Base-by-base conservation (phyloP, 2,113 vertebrate species). In the Scopus umbretta region DNA sequence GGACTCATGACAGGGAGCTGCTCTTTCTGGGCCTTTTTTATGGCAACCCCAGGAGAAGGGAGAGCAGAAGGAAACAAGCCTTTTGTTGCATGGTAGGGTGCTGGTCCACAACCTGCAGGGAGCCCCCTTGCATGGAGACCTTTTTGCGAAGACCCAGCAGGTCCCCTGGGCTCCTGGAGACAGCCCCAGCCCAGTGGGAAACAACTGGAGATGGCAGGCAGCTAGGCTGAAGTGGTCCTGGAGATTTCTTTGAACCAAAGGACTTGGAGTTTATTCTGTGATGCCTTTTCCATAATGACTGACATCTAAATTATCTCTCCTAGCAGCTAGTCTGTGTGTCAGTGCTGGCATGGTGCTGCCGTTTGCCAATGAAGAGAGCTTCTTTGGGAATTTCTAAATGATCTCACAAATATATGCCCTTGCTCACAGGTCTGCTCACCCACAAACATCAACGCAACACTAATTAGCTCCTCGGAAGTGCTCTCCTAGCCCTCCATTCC, bases 101-200 rank as follows among this genome's bases (percentile, higher is more conserved):
- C 43, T 82, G 30, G 10, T 49, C 43, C 40, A 25, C 43, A 50
- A 9, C 16, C 78, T 52, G 34, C 5, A 4, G 6, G 40, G 38
- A 67, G 32, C 47, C 53, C 15, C 30, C 10, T 71, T 3, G 1
- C 30, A 61, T 0, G 0, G 76, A 71, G 21, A 42, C 4, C 6
- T 8, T 76, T 80, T 53, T 50, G 55, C 49, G 4, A 13, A 72
- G 50, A 84, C 6, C 42, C 3, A 2, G 19, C 30, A 42, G 38
- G 59, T 72, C 18, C 72, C 43, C 55, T 14, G 36, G 45, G 10
- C n/a, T 74, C 17, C 47, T 55, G 29, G 53, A 45, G 23, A 70
- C 40, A 73, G 22, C 10, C 20, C 23, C 62, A 88, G 67, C 16
- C 34, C 29, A 42, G 27, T 1, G 4, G 38, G 14, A 91, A 58